These are phyloP conservation scores for Elachura formosa DNA, from an alignment of 2,113 vertebrate species.

Conservation along the genomic window DNA sequence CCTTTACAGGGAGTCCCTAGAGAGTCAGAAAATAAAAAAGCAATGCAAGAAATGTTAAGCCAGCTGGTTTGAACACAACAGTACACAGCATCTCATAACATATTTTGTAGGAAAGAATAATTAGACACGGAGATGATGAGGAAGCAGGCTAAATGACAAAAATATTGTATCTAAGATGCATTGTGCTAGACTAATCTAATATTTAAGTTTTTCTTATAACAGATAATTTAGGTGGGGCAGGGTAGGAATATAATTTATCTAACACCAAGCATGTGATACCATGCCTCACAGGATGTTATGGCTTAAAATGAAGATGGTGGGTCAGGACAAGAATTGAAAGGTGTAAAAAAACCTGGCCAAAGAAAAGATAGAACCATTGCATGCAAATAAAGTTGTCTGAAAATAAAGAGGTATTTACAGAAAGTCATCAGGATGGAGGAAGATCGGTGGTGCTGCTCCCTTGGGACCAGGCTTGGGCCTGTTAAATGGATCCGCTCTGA, in stretches of 20 bases:
- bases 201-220: neutral
- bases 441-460: neutral
- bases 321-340: neutral
- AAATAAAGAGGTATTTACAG: neutral
- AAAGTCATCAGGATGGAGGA: neutral
- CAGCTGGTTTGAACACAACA: neutral
- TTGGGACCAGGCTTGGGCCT: neutral
- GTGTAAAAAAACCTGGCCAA: neutral
- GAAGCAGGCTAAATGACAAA: conserved; percentile 1
- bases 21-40: neutral
- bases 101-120: conserved; percentile 18
- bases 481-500: neutral
- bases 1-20: neutral
- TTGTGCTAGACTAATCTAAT: conserved; percentile 26
- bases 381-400: neutral
- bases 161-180: conserved; percentile 41
- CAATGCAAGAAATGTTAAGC: neutral
- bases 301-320: neutral
- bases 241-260: neutral
- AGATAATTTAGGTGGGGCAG: conserved; percentile 21
- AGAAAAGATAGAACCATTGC: neutral
- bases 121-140: conserved; percentile 41
- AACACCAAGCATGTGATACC: neutral
- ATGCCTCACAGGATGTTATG: neutral
- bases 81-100: neutral